Conservation (phyloP, 2,113 vertebrate species). For the Anas platyrhynchos region DNA sequence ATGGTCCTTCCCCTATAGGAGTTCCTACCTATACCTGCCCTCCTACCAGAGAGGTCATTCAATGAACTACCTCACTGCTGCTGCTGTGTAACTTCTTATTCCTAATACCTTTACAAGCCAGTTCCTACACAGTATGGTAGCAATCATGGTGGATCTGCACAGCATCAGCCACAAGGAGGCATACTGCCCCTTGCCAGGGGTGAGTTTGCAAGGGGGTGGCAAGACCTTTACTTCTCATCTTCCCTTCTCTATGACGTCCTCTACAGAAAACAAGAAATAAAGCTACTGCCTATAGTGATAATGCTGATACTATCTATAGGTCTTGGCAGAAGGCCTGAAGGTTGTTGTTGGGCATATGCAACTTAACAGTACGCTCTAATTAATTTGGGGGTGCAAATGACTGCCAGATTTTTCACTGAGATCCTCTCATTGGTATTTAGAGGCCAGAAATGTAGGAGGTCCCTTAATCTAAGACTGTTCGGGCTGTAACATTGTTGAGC, state of each 20-base stretch:
- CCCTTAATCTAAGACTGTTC: neutral
- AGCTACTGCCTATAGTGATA: neutral
- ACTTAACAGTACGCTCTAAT: neutral
- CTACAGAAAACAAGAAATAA: neutral
- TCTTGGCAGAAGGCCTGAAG: neutral
- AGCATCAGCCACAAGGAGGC: accelerated
- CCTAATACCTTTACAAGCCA: neutral
- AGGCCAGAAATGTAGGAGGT: neutral
- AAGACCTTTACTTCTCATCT: neutral
- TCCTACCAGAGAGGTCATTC: neutral
- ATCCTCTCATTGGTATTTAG: neutral
- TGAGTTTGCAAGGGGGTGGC: neutral
- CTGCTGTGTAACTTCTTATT: neutral
- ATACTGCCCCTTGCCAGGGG: neutral
- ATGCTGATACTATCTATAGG: neutral
- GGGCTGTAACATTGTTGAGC: neutral
- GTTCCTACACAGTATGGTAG: neutral
- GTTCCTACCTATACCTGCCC: neutral
- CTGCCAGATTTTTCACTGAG: neutral
- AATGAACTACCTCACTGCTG: neutral
- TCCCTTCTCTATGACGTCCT: neutral
- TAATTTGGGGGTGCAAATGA: neutral
- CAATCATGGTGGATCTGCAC: neutral
- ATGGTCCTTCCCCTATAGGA: neutral
- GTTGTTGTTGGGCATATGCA: neutral